Conservation (phyloP, 2,888 invertebrate species). For the Tuta absoluta region DNA sequence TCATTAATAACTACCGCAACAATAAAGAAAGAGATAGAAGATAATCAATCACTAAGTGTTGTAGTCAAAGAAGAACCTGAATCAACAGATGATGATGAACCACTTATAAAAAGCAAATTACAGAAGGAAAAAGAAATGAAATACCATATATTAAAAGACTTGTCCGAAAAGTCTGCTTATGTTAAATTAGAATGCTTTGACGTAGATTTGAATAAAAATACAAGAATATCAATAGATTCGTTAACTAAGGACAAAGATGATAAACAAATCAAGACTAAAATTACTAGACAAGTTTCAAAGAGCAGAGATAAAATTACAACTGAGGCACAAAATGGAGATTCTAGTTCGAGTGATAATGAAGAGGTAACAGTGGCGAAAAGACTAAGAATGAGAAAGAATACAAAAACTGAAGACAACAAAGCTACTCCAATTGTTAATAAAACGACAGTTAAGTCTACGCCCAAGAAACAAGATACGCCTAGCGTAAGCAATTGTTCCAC, state of each 20-base stretch:
- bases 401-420: constrained; percentile 72
- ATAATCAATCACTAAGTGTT: constrained; percentile 48
- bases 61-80: constrained; percentile 63
- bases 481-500: constrained; percentile 63
- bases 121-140: constrained; percentile 70
- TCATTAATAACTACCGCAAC: constrained; percentile 32
- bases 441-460: constrained; percentile 62
- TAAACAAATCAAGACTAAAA: constrained; percentile 57
- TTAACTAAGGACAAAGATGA: constrained; percentile 60
- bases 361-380: constrained; percentile 66
- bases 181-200: constrained; percentile 77
- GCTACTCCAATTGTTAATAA: constrained; percentile 43
- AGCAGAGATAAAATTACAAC: constrained; percentile 61
- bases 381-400: constrained; percentile 71
- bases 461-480: constrained; percentile 62
- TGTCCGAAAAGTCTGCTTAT: constrained; percentile 74
- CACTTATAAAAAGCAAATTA: constrained; percentile 69
- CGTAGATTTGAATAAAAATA: constrained; percentile 68
- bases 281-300: constrained; percentile 52
- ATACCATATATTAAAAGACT: constrained; percentile 69
- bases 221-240: constrained; percentile 64
- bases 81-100: constrained; percentile 72
- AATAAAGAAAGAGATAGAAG: constrained; percentile 52
- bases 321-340: constrained; percentile 57
- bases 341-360: constrained; percentile 67